phyloP scores from a whole-genome alignment of 2,797 vertebrate species.

The Sciurus vulgaris region DNA sequence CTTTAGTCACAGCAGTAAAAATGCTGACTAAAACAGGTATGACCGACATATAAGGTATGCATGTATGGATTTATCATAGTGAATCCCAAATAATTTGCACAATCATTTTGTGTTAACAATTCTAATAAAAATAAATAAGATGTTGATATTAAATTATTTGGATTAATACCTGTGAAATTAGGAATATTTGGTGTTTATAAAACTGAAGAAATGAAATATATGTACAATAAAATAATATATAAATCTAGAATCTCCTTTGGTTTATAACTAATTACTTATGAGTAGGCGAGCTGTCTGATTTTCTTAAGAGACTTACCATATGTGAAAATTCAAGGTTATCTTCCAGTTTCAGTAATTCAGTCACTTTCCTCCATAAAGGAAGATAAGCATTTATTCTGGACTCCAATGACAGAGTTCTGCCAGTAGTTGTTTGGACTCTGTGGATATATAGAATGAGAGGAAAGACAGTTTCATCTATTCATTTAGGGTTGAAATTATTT shows the following conservation, averaged over 20 bases:
- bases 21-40: not conserved
- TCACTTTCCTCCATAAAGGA: not conserved
- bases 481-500: not conserved
- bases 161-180: not conserved
- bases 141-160: not conserved
- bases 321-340: not conserved
- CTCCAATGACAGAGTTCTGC: not conserved
- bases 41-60: not conserved
- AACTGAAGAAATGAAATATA: not conserved
- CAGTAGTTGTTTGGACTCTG: not conserved
- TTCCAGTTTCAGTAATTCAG: not conserved
- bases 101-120: not conserved
- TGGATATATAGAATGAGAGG: not conserved
- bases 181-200: not conserved
- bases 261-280: not conserved
- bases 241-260: not conserved
- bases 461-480: not conserved
- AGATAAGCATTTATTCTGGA: not conserved
- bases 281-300: not conserved
- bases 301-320: not conserved
- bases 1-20: too few relatives aligned
- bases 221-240: not conserved
- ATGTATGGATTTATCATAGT: not conserved
- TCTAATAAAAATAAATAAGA: not conserved
- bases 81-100: not conserved